A percentile compares a stretch with the other conserved stretches of the same genome.
These are phyloP conservation scores for Phengaris arion DNA, from an alignment of 2,888 invertebrate species.

Conservation along the genomic window DNA sequence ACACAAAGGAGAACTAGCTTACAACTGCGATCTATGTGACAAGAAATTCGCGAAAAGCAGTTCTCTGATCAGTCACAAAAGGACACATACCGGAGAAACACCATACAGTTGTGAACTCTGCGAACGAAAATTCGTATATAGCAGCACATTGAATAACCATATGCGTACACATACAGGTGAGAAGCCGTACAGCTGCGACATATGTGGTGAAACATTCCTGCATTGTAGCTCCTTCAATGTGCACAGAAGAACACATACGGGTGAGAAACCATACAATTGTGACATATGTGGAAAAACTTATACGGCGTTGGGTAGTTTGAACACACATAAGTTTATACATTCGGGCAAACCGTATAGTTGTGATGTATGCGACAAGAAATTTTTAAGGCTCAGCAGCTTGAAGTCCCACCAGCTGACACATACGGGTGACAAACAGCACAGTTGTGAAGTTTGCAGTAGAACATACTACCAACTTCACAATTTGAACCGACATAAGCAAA, in stretches of 20 bases:
- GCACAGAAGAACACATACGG: neutral
- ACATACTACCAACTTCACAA: neutral
- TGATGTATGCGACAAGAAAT: slow-evolving; percentile 9
- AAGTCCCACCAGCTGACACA: neutral
- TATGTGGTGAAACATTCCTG: slow-evolving; percentile 19
- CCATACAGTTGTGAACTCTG: slow-evolving; percentile 24
- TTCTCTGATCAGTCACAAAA: slow-evolving; percentile 5
- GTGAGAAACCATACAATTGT: neutral
- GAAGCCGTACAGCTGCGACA: slow-evolving; percentile 19
- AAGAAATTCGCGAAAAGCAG: neutral
- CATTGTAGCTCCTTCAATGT: slow-evolving; percentile 6
- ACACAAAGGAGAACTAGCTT: neutral
- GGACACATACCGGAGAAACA: neutral
- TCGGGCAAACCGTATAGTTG: slow-evolving; percentile 3
- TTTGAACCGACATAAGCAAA: neutral
- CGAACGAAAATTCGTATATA: neutral
- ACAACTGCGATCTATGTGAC: neutral
- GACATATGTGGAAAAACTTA: slow-evolving; percentile 13
- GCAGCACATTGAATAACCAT: neutral
- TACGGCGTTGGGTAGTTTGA: neutral
- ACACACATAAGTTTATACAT: slow-evolving; percentile 9
- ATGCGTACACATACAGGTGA: slow-evolving; percentile 2
- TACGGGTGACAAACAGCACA: neutral
- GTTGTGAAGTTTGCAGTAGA: slow-evolving; percentile 8
- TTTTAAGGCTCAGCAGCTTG: neutral